A percentile compares a stretch with the other conserved stretches of the same genome.
Conservation (phyloP, 2,797 vertebrate species). For the Cyprinella venusta region DNA sequence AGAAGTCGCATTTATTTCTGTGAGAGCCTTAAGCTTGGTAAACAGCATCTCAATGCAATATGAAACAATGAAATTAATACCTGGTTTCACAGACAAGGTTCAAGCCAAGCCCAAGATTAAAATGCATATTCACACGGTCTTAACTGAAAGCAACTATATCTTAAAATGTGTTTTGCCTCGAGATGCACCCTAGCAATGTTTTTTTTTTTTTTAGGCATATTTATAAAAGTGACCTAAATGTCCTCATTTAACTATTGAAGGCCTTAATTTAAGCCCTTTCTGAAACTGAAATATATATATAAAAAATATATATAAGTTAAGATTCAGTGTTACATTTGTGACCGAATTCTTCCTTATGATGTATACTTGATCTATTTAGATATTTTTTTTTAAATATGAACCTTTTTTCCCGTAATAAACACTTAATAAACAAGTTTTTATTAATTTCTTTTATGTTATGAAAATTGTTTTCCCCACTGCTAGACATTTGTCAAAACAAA, state of each 20-base stretch:
- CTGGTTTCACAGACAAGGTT: neutral
- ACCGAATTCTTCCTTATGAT: neutral
- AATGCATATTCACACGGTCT: neutral
- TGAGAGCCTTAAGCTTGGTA: neutral
- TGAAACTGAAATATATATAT: neutral
- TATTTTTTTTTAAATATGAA: neutral
- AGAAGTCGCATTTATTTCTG: neutral
- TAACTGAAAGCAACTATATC: too few relatives aligned
- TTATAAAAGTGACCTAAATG: neutral
- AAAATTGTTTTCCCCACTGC: neutral
- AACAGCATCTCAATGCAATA: neutral
- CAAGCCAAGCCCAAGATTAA: neutral
- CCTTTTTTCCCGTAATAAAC: neutral
- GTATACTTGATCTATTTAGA: neutral
- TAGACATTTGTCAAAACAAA: conserved; percentile 16
- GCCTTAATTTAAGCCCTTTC: neutral
- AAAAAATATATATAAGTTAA: too few relatives aligned
- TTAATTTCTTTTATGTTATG: neutral
- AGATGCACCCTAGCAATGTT: too few relatives aligned
- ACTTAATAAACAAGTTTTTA: neutral
- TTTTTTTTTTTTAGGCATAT: neutral
- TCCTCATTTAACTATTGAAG: neutral
- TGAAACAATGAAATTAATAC: neutral
- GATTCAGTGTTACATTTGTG: neutral
- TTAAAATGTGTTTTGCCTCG: too few relatives aligned